Base-by-base conservation (phyloP, 2,797 vertebrate genomes). In the Pipistrellus kuhlii region DNA sequence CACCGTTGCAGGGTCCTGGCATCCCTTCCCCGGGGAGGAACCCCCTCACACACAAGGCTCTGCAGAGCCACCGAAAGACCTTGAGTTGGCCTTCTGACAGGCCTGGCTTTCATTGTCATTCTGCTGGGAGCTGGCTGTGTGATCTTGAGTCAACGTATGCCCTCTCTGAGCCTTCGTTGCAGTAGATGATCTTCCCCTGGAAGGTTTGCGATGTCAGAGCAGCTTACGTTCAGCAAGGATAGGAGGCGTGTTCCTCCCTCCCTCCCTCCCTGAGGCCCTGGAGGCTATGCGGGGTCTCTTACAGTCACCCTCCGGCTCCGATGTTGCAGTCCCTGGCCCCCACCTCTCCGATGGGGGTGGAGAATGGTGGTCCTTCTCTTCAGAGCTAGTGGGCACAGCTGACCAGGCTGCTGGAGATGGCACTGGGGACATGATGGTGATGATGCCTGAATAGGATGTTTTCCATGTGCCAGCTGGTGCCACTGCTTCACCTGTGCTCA, bases 221-320 rank as follows among this genome's bases (percentile, higher is more conserved):
- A 0, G 32, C 51, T 14, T 38, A 53, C 0, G 2, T 3, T 6
- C 18, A 32, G 32, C 4, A 3, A 51, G 44, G 18, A 3, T 7
- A 1, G 0, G 0, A 23, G 23, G 3, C 4, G 0, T 25, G 1
- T 35, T 5, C n/a, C 1, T n/a, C 7, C n/a, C 1, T n/a, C 12
- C 15, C 69, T 76, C 3, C 41, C 3, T 44, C 27, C 30, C n/a
- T 5, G 51, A 53, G 69, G 35, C n/a, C 15, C 71, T 4, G 13
- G 15, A 9, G 46, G 2, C 75, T 32, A 9, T 18, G 9, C 32
- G 15, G 18, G 3, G 21, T 73, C 38, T 68, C 71, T 35, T 6
- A 4, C n/a, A 8, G 44, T 41, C 20, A 0, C 71, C 38, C 32
- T 12, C 14, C 2, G 23, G 17, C 78, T 53, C 25, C 21, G 51